Conservation (phyloP, 2,113 vertebrate genomes). For the Eolophus roseicapilla region DNA sequence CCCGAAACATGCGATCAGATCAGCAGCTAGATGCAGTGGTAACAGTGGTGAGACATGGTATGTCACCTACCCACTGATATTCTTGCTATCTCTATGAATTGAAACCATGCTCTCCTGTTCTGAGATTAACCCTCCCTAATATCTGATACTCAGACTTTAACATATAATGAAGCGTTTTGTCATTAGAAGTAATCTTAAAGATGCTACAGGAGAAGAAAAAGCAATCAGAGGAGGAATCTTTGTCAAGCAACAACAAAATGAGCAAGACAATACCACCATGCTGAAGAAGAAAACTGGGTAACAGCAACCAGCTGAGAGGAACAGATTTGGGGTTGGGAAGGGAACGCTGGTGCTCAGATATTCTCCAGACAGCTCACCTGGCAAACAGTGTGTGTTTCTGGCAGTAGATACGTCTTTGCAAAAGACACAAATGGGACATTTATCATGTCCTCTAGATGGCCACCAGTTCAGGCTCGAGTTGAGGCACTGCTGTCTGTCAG, state of each 20-base stretch:
- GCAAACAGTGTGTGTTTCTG: not conserved
- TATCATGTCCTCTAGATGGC: not conserved
- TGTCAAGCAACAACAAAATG: not conserved
- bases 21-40: not conserved
- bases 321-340: not conserved
- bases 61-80: not conserved
- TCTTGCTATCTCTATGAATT: not conserved
- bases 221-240: not conserved
- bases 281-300: not conserved
- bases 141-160: not conserved
- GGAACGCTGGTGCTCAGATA: not conserved
- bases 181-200: not conserved
- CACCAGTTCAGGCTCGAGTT: not conserved
- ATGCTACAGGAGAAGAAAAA: not conserved
- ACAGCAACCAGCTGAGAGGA: not conserved
- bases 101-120: not conserved
- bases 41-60: not conserved
- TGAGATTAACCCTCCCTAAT: not conserved
- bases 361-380: not conserved
- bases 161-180: not conserved
- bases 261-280: not conserved
- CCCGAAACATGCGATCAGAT: not conserved
- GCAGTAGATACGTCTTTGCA: not conserved
- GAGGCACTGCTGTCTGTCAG: too few species aligned
- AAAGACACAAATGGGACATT: not conserved